phyloP scores from a whole-genome alignment of 2,888 invertebrate genomes.

The Nudaria mundana region DNA sequence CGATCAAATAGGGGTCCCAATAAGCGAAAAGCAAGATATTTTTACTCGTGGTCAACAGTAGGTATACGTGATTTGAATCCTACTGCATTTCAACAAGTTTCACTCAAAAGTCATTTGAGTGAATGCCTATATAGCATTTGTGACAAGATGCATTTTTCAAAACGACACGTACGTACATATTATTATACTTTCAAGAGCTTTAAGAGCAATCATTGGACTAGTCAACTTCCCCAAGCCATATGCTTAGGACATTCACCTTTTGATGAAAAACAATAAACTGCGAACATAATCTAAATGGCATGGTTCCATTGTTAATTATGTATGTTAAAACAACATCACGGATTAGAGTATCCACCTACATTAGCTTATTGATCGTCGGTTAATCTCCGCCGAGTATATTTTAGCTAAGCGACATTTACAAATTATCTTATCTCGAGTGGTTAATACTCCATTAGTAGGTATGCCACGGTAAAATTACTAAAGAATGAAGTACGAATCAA shows the following conservation, averaged over 20 bases:
- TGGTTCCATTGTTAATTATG: conserved; percentile 1
- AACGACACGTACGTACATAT: too few relatives aligned
- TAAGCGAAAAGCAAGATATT: too few relatives aligned
- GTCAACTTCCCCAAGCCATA: not conserved
- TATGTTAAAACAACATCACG: conserved; percentile 1
- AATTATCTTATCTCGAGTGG: conserved; percentile 34
- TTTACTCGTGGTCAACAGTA: too few relatives aligned
- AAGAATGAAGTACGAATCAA: not conserved
- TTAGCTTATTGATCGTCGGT: conserved; percentile 12
- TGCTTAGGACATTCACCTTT: not conserved
- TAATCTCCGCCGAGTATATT: conserved; percentile 20
- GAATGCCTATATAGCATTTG: too few relatives aligned
- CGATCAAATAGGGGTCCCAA: too few relatives aligned
- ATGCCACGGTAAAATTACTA: conserved; percentile 1
- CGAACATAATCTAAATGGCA: not conserved
- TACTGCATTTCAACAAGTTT: too few relatives aligned
- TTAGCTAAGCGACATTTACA: conserved; percentile 21
- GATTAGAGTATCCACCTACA: not conserved
- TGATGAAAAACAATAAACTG: not conserved
- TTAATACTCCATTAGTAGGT: conserved; percentile 31
- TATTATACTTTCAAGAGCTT: too few relatives aligned
- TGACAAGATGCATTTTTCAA: too few relatives aligned
- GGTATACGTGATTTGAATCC: too few relatives aligned
- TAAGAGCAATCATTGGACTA: too few relatives aligned
- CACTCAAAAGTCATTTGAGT: too few relatives aligned